Evolutionary conservation across 2,888 invertebrate species (phyloP).

Genomic region (Oxystoma pomonae): DNA sequence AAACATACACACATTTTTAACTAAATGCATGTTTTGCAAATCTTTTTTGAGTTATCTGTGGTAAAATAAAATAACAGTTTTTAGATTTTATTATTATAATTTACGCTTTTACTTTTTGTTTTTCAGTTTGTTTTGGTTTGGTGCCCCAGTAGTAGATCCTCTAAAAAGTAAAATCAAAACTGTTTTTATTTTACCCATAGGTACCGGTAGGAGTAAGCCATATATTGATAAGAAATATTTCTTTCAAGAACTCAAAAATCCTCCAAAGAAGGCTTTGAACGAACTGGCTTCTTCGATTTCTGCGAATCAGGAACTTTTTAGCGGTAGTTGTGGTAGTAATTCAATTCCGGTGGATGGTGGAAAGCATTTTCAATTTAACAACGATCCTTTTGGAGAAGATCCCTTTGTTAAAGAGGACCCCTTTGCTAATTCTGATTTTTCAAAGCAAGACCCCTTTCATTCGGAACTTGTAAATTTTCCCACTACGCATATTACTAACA

Average conservation of each 20-base stretch:
- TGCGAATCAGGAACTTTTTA: constrained; percentile 21
- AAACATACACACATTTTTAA: no score
- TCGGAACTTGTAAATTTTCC: constrained; percentile 41
- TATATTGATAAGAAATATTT: constrained; percentile 95
- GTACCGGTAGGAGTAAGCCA: constrained; percentile 86
- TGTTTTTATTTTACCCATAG: constrained; percentile 28
- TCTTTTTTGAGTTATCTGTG: constrained; percentile 31
- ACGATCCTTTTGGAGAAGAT: constrained; percentile 66
- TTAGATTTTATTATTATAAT: constrained; percentile 25
- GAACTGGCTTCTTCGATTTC: constrained; percentile 63
- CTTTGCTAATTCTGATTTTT: constrained; percentile 56
- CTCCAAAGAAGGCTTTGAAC: constrained; percentile 88
- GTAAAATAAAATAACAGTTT: constrained; percentile 39
- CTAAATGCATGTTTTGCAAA: neutral
- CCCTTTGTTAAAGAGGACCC: constrained; percentile 70
- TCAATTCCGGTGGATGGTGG: constrained; percentile 2
- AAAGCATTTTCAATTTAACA: constrained; percentile 45
- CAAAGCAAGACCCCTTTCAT: constrained; percentile 61
- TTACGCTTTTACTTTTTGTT: constrained; percentile 22
- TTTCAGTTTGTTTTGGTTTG: constrained; percentile 22
- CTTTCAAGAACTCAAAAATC: constrained; percentile 93
- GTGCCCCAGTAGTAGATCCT: constrained; percentile 11
- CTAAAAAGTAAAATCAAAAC: constrained; percentile 1
- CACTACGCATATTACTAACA: constrained; percentile 6
- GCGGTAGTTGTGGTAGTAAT: neutral